Percentiles rank a stretch among this genome's conserved stretches.
Evolutionary conservation across 2,888 invertebrate genomes (phyloP).

Genomic region (Lamellibrachia columna): DNA sequence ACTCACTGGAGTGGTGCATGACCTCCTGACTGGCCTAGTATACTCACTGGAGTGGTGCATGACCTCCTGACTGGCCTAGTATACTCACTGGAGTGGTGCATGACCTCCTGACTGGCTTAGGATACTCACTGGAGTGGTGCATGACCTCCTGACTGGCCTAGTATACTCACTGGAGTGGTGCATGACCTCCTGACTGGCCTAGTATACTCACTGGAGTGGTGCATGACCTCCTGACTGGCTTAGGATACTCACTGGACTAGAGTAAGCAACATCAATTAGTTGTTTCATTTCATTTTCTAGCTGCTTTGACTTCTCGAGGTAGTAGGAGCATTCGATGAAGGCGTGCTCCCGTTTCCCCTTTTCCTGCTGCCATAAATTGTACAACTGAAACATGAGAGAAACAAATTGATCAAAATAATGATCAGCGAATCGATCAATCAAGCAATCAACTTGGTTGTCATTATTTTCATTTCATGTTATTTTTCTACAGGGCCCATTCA

Average conservation of each 20-base stretch:
- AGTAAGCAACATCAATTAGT: background rate
- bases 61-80: no score
- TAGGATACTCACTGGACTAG: background rate
- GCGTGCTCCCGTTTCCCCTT: background rate
- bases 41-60: no score
- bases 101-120: no score
- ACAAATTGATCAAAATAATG: background rate
- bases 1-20: no score
- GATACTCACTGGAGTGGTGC: no score
- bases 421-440: background rate
- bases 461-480: background rate
- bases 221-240: no score
- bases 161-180: no score
- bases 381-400: background rate
- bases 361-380: background rate
- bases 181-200: no score
- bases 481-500: background rate
- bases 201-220: no score
- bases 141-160: no score
- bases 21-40: no score
- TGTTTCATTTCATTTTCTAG: background rate
- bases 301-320: background rate
- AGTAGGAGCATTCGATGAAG: background rate
- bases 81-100: no score
- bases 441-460: background rate